A percentile compares a stretch with the other conserved stretches of the same genome.
Conservation (phyloP, 2,797 vertebrate genomes). For the Heteromormyrus szaboi region DNA sequence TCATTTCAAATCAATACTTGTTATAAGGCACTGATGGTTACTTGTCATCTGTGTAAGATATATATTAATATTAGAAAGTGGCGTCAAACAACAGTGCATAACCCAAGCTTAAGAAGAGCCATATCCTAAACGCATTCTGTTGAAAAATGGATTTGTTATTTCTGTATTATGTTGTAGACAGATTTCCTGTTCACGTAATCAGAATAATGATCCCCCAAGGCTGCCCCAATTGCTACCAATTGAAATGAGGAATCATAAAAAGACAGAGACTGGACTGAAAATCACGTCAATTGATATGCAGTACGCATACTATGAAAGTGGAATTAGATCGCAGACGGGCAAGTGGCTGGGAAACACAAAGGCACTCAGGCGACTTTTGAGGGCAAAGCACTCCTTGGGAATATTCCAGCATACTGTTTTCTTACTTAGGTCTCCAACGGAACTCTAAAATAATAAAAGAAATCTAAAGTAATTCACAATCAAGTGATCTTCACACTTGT, state of each 20-base stretch:
- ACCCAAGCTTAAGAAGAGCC: neutral
- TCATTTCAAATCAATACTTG: neutral
- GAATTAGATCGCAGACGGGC: neutral
- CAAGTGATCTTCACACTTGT: neutral
- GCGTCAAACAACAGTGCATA: neutral
- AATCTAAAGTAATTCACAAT: neutral
- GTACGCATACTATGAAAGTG: neutral
- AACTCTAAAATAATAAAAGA: neutral
- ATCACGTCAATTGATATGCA: neutral
- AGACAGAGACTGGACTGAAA: neutral
- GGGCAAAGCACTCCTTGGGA: neutral
- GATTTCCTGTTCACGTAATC: neutral
- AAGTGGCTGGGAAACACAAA: neutral
- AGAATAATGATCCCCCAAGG: neutral
- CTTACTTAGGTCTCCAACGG: neutral
- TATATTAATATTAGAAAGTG: neutral
- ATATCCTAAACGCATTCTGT: neutral
- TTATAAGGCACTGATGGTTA: neutral
- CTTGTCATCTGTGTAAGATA: neutral
- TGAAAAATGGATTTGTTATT: neutral
- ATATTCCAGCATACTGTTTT: neutral
- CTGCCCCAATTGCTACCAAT: neutral
- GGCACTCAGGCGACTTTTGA: neutral
- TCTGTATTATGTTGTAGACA: neutral
- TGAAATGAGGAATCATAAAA: neutral